These are phyloP conservation scores for Bubo blakistoni DNA, from an alignment of 2,113 vertebrate species.

Conservation along the genomic window DNA sequence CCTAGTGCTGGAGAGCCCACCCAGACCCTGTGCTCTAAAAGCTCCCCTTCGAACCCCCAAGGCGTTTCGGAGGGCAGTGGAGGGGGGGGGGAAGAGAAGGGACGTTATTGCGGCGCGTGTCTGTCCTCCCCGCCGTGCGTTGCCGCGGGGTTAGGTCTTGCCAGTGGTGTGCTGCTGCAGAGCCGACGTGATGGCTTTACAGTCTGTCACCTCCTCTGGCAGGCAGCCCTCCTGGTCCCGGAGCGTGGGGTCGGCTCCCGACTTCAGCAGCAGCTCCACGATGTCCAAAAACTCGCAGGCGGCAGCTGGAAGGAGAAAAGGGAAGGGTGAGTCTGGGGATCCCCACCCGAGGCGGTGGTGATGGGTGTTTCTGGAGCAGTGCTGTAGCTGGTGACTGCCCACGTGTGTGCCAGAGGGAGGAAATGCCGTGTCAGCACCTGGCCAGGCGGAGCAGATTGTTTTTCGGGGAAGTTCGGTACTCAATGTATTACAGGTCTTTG, in stretches of 20 bases:
- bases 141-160: background rate
- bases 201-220: conserved; percentile 91
- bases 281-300: conserved; percentile 95
- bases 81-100: background rate
- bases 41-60: background rate
- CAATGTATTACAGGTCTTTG: background rate
- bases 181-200: conserved; percentile 80
- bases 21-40: conserved; percentile 24
- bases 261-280: conserved; percentile 87
- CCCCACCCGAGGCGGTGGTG: accelerated
- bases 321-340: background rate
- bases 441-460: background rate
- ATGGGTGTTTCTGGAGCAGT: background rate
- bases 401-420: background rate
- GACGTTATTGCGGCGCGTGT: background rate
- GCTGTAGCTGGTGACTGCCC: background rate
- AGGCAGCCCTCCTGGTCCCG: conserved; percentile 92
- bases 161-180: conserved; percentile 75
- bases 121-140: background rate
- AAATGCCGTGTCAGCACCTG: background rate
- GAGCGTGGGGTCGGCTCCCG: conserved; percentile 85
- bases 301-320: conserved; percentile 75
- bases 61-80: background rate
- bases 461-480: background rate
- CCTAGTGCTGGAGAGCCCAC: background rate